Conservation (phyloP, 1,140 invertebrate species). For the Drosophila ironensis region DNA sequence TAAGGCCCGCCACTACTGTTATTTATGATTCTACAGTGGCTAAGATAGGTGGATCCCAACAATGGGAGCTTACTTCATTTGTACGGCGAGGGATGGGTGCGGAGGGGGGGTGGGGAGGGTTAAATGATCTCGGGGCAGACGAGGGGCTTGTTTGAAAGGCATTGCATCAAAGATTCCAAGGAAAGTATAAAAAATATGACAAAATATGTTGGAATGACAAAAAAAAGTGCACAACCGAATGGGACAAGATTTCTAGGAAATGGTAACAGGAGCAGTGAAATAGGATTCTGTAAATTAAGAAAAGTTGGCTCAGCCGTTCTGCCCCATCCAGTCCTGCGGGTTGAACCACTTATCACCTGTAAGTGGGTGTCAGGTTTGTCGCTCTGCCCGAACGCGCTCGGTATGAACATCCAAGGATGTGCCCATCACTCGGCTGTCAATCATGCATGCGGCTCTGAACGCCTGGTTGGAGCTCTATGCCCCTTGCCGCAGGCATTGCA, state of each 20-base stretch:
- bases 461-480: conserved; percentile 55
- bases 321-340: background rate
- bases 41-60: conserved; percentile 9
- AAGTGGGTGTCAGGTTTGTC: conserved; percentile 71
- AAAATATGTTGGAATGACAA: too few relatives aligned
- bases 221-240: too few relatives aligned
- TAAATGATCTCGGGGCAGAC: too few relatives aligned
- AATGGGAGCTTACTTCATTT: background rate
- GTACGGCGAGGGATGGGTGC: background rate
- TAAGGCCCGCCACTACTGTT: conserved; percentile 16
- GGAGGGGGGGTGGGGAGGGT: too few relatives aligned
- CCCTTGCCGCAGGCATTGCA: conserved; percentile 39
- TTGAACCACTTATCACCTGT: conserved; percentile 25
- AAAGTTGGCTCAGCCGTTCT: background rate
- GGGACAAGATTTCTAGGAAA: too few relatives aligned
- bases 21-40: conserved; percentile 17
- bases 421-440: conserved; percentile 49
- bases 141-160: too few relatives aligned
- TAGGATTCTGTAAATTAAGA: too few relatives aligned
- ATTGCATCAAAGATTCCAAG: too few relatives aligned
- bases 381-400: conserved; percentile 54
- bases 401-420: conserved; percentile 11
- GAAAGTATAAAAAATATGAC: too few relatives aligned
- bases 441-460: conserved; percentile 57
- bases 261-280: too few relatives aligned